Evolutionary conservation across 2,797 vertebrate genomes (phyloP).

Genomic region (Falco naumanni): DNA sequence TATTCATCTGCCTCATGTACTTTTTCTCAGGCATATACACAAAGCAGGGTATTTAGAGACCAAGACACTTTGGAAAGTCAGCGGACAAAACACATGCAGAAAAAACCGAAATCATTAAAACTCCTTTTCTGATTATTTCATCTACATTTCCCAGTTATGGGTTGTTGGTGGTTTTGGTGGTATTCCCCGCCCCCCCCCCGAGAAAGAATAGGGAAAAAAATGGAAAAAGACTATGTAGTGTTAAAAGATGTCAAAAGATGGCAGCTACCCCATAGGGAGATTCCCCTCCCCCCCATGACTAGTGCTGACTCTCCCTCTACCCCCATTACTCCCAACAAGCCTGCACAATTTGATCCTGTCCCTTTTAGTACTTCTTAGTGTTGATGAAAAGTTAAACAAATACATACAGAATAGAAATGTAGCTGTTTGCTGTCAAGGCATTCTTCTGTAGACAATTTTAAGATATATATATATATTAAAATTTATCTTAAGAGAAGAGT

Average conservation of each 20-base stretch:
- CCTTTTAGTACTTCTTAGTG: neutral
- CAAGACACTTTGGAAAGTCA: neutral
- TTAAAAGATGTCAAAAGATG: neutral
- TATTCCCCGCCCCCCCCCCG: neutral
- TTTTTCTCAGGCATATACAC: neutral
- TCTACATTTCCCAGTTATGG: neutral
- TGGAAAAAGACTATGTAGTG: neutral
- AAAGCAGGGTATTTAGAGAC: neutral
- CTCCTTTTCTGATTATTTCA: neutral
- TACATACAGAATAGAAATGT: neutral
- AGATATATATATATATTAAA: neutral
- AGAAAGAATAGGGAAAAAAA: too few species aligned
- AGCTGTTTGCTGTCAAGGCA: neutral
- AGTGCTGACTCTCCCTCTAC: neutral
- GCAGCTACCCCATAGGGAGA: neutral
- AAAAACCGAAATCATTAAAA: neutral
- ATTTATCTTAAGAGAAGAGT: neutral
- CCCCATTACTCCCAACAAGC: neutral
- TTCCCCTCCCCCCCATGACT: neutral
- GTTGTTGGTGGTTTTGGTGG: too few species aligned
- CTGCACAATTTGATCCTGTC: rapidly evolving
- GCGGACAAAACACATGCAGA: neutral
- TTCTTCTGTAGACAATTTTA: neutral
- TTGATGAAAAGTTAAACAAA: neutral
- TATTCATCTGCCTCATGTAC: rapidly evolving